These are phyloP conservation scores for Lordiphosa clarofinis DNA, from an alignment of 1,140 invertebrate species.

Conservation along the genomic window DNA sequence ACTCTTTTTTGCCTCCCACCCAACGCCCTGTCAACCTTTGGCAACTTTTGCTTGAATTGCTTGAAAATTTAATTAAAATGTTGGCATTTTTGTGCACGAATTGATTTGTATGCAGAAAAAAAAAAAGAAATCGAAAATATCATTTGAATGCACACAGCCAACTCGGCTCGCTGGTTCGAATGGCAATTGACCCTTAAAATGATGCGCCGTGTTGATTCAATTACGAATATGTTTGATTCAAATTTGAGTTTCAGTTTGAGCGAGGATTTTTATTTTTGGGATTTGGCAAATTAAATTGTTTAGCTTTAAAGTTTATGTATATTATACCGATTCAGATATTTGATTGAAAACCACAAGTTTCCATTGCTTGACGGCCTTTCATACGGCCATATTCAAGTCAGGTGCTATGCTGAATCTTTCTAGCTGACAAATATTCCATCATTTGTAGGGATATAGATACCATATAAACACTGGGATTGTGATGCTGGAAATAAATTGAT, in stretches of 20 bases:
- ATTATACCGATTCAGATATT: too few species aligned
- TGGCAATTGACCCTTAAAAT: not conserved
- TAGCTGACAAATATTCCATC: too few species aligned
- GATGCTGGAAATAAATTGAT: too few species aligned
- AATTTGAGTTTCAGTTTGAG: constrained; percentile 15
- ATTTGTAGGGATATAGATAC: too few species aligned
- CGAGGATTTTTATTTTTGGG: too few species aligned
- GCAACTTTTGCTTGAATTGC: constrained; percentile 57
- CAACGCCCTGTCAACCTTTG: constrained; percentile 43
- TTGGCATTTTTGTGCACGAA: constrained; percentile 57
- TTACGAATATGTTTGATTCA: constrained; percentile 41
- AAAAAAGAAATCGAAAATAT: constrained; percentile 5
- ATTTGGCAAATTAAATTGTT: not conserved
- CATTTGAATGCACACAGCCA: constrained; percentile 1
- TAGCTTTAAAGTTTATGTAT: too few species aligned
- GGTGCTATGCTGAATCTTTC: too few species aligned
- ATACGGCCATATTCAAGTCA: too few species aligned
- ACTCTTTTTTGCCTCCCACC: constrained; percentile 27
- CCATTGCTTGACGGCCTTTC: too few species aligned
- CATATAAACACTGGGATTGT: too few species aligned
- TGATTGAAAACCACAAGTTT: too few species aligned
- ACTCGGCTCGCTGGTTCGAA: not conserved
- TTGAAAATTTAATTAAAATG: constrained; percentile 73
- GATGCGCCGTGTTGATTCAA: constrained; percentile 39
- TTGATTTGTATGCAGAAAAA: constrained; percentile 40